Evolutionary conservation across 2,888 invertebrate species (phyloP).

Genomic region (Muscina levida): DNA sequence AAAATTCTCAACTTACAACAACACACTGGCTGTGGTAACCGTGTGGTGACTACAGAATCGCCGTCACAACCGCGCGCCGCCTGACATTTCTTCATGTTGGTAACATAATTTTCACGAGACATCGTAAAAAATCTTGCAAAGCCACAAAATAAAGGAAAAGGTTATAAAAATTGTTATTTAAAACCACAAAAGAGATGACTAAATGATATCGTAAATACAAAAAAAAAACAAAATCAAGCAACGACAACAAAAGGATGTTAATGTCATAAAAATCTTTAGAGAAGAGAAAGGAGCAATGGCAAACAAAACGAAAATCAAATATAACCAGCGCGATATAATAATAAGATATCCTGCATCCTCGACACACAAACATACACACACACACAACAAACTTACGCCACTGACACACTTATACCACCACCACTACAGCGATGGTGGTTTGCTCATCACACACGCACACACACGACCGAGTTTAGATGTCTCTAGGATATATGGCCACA

Average conservation of each 20-base stretch:
- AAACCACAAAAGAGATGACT: constrained; percentile 51
- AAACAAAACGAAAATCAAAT: not conserved
- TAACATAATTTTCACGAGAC: constrained; percentile 5
- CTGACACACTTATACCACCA: too few relatives aligned
- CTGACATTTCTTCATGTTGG: not conserved
- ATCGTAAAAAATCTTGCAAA: not conserved
- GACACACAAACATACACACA: not conserved
- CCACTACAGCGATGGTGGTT: too few relatives aligned
- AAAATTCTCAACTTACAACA: too few relatives aligned
- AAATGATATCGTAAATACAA: constrained; percentile 56
- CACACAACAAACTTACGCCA: not conserved
- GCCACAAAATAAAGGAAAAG: not conserved
- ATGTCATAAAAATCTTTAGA: constrained; percentile 12
- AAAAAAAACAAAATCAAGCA: constrained; percentile 26
- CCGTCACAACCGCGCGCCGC: not conserved
- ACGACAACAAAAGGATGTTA: constrained; percentile 25
- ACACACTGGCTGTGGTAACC: too few relatives aligned
- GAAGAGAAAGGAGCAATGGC: constrained; percentile 9
- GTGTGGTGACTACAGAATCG: too few relatives aligned
- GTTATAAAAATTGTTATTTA: constrained; percentile 16
- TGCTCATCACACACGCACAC: too few relatives aligned
- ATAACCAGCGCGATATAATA: too few relatives aligned
- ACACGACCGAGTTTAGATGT: too few relatives aligned
- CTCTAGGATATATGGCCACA: too few relatives aligned
- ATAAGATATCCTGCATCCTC: too few relatives aligned